Base-by-base conservation (phyloP, 2,113 vertebrate genomes). In the Ochotona curzoniae region DNA sequence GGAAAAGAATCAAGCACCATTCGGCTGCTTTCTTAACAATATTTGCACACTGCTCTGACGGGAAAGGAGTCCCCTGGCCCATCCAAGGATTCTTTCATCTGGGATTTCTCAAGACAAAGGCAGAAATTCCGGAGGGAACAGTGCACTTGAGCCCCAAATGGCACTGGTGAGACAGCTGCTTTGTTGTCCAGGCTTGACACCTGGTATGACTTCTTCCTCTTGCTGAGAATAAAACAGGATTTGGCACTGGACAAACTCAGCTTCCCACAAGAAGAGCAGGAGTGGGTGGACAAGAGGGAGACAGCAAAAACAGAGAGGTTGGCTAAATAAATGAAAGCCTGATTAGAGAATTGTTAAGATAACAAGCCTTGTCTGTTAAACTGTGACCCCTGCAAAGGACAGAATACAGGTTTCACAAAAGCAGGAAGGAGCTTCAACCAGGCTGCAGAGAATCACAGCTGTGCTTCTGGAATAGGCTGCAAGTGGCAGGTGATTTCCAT, bases 401-500 rank as follows among this genome's bases (percentile, higher is more conserved):
- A 44, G n/a, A 94, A 69, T 49, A 60, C 54, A 87, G 91, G 74
- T 83, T 95, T 94, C 71, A 89, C 88, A 79, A 82, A 94, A 95
- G 92, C 69, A 67, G 76, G 89, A 84, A 67, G 76, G 89, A 84
- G 73, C 73, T n/a, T 54, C 73, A 81, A 73, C 63, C 60, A 85
- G 64, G 35, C 60, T 54, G 85, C 14, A 84, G 80, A 63, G 79
- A 90, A 89, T 51, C 1, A 5, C 35, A 13, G n/a, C 63, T 12
- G 10, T 4, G 30, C 78, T 91, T 94, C 82, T 81, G 83, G 66
- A 86, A 90, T 49, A 69, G 75, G 61, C 32, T 91, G 83, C 71
- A 76, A 86, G 10, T 70, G 93, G 57, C 83, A 76, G 94, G 66
- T 85, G 95, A 96, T 96, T 94, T 96, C 91, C 95, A 96, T 84